Conservation (phyloP, 1,140 invertebrate genomes). For the Drosophila sechellia region DNA sequence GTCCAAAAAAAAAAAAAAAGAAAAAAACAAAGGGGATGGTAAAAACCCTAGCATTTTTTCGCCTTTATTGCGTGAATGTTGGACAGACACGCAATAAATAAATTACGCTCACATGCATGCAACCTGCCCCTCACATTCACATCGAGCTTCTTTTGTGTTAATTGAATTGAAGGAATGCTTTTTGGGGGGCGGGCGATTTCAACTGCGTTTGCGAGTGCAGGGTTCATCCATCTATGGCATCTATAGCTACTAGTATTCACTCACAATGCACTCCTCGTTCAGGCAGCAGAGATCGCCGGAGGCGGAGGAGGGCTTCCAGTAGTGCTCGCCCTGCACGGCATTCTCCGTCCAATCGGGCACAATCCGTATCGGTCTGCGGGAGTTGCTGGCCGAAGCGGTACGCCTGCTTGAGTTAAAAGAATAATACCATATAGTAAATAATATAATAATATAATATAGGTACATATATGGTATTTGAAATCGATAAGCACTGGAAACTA, state of each 20-base stretch:
- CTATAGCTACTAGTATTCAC: slow-evolving; percentile 66
- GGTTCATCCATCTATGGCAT: not conserved
- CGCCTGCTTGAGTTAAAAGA: slow-evolving; percentile 84
- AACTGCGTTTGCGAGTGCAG: too few relatives aligned
- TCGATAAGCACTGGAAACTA: slow-evolving; percentile 20
- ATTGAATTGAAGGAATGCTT: slow-evolving; percentile 57
- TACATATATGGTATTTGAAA: not conserved
- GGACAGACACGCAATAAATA: slow-evolving; percentile 78
- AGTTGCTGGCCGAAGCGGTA: slow-evolving; percentile 82
- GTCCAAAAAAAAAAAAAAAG: not conserved
- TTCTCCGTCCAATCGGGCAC: slow-evolving; percentile 93
- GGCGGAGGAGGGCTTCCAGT: slow-evolving; percentile 93
- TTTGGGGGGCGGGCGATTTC: not conserved
- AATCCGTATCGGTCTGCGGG: slow-evolving; percentile 88
- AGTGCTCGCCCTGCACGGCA: slow-evolving; percentile 93
- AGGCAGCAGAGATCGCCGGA: slow-evolving; percentile 97
- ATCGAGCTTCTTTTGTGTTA: slow-evolving; percentile 38
- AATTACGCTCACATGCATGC: slow-evolving; percentile 78
- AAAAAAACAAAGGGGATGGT: too few relatives aligned
- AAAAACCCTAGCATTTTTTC: not conserved
- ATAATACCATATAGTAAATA: too few relatives aligned
- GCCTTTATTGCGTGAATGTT: slow-evolving; percentile 56
- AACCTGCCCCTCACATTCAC: slow-evolving; percentile 42
- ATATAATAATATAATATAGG: too few relatives aligned
- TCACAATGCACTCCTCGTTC: slow-evolving; percentile 95